These are phyloP conservation scores for Crenichthys baileyi DNA, from an alignment of 2,797 vertebrate genomes.

Conservation along the genomic window DNA sequence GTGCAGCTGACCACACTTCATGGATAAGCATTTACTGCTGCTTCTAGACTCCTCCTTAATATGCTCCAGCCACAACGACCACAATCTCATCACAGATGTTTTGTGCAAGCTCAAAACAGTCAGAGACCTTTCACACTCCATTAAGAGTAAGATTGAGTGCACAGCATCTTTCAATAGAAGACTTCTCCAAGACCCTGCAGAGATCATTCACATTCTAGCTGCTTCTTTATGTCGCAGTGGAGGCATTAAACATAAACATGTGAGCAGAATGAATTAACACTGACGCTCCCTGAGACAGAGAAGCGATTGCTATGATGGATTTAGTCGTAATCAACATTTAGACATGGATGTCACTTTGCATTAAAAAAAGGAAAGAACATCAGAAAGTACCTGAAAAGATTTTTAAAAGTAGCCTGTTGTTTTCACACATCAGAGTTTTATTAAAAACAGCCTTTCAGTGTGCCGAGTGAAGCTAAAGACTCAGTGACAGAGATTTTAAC, in stretches of 20 bases:
- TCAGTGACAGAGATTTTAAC: neutral
- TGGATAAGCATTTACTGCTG: too few relatives aligned
- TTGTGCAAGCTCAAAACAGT: too few relatives aligned
- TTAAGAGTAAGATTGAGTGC: too few relatives aligned
- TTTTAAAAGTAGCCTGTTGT: neutral
- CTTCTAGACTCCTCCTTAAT: too few relatives aligned
- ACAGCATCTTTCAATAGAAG: too few relatives aligned
- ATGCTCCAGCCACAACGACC: too few relatives aligned
- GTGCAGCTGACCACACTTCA: too few relatives aligned
- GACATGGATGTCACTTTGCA: neutral
- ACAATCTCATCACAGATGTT: too few relatives aligned
- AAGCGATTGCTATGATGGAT: neutral
- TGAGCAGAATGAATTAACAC: neutral
- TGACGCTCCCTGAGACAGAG: neutral
- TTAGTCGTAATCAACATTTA: neutral
- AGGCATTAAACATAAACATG: neutral
- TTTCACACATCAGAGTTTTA: slow-evolving; percentile 21
- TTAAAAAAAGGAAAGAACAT: neutral
- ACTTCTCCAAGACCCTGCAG: too few relatives aligned
- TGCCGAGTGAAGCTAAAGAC: slow-evolving; percentile 19
- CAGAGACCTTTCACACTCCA: too few relatives aligned
- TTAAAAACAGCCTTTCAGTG: slow-evolving; percentile 3
- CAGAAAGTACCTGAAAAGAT: neutral
- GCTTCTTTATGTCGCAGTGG: neutral
- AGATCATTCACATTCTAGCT: too few relatives aligned